A percentile compares a stretch with the other conserved stretches of the same genome.
phyloP scores from a whole-genome alignment of 2,888 invertebrate genomes.

The Ophion slaviceki region DNA sequence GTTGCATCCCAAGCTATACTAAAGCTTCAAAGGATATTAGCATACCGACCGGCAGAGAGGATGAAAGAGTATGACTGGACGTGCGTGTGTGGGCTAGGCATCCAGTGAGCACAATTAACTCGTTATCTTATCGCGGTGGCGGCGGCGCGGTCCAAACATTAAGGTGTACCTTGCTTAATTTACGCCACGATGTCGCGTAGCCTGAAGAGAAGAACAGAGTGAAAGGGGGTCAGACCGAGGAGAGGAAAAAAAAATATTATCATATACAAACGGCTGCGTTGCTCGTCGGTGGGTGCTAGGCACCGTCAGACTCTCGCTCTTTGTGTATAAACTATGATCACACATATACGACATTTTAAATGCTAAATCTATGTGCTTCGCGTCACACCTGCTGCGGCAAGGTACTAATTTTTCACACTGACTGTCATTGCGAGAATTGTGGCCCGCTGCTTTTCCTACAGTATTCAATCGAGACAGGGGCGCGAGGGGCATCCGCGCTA shows the following conservation, averaged over 20 bases:
- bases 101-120: slow-evolving; percentile 83
- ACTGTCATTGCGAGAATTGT: slow-evolving; percentile 42
- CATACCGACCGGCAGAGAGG: slow-evolving; percentile 79
- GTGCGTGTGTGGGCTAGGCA: slow-evolving; percentile 83
- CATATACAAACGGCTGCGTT: slow-evolving; percentile 29
- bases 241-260: slow-evolving; percentile 22
- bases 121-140: slow-evolving; percentile 83
- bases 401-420: slow-evolving; percentile 38
- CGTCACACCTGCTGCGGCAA: slow-evolving; percentile 46
- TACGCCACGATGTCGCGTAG: slow-evolving; percentile 78
- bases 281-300: slow-evolving; percentile 49
- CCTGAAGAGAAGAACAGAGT: slow-evolving; percentile 58
- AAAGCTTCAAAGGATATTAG: slow-evolving; percentile 82
- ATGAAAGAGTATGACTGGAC: slow-evolving; percentile 77
- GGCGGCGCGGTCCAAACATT: slow-evolving; percentile 81
- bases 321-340: slow-evolving; percentile 27
- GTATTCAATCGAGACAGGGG: slow-evolving; percentile 13
- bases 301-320: slow-evolving; percentile 30
- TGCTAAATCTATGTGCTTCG: slow-evolving; percentile 40
- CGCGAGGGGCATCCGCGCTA: background rate
- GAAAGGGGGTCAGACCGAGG: slow-evolving; percentile 49
- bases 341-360: slow-evolving; percentile 20
- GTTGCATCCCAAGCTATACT: slow-evolving; percentile 77
- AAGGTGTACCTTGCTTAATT: slow-evolving; percentile 83
- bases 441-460: slow-evolving; percentile 25